Conservation (phyloP, 1,140 invertebrate species). For the Holcopasites calliopsidis region DNA sequence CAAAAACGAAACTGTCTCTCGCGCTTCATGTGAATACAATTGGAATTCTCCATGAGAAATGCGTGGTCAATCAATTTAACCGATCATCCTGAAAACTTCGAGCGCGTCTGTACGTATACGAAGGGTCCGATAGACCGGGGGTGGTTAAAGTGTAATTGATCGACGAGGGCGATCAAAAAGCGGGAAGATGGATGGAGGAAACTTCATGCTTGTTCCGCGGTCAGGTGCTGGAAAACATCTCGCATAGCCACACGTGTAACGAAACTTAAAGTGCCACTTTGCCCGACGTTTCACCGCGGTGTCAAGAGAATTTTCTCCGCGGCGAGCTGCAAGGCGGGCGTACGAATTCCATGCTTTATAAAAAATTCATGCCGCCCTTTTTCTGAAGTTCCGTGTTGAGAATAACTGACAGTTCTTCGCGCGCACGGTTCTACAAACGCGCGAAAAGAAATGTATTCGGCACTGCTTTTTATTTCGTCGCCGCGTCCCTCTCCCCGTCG, state of each 20-base stretch:
- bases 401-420: conserved; percentile 11
- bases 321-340: background rate
- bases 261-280: conserved; percentile 48
- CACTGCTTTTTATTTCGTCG: conserved; percentile 9
- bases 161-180: conserved; percentile 1
- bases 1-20: too few species aligned
- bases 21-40: too few species aligned
- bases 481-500: background rate
- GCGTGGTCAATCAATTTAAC: too few species aligned
- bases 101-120: too few species aligned
- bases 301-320: conserved; percentile 40
- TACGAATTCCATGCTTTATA: conserved; percentile 40
- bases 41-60: too few species aligned
- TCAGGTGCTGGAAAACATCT: conserved; percentile 16
- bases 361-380: conserved; percentile 40
- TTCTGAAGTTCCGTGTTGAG: conserved; percentile 22
- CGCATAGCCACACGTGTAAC: conserved; percentile 46
- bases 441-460: conserved; percentile 39
- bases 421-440: conserved; percentile 14
- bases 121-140: too few species aligned
- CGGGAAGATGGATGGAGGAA: conserved; percentile 15
- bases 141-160: background rate
- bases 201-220: conserved; percentile 47
- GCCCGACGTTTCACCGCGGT: background rate
- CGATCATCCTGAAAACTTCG: too few species aligned